Evolutionary conservation across 2,888 invertebrate species (phyloP), one percentile per base, ranked within the genome.

Genomic region (Leptodirus hochenwartii): DNA sequence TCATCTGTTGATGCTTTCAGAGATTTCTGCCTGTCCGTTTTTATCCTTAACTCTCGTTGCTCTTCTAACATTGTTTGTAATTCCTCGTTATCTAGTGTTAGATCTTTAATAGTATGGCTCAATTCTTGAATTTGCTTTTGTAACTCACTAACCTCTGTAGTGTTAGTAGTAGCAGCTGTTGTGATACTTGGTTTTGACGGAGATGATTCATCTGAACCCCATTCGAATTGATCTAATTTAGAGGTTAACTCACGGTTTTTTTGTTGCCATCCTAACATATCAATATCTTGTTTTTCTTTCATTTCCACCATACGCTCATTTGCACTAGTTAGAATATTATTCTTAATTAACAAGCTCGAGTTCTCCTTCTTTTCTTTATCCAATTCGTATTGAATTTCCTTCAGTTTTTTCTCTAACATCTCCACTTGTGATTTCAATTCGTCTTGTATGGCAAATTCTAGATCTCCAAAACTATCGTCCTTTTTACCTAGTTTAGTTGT

Each of bases 231-330:
- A 29, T 62, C 63, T 5, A 82, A 46, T 52, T 78, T 75, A 30
- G 70, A 62, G 40, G 63, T 66, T 2, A 78, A 56, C 44, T 80
- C 75, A 40, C 72, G 66, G 41, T 73, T 74, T 46, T 76, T 68
- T 33, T 67, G 66, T 46, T 77, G 72, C 60, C 73, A 74, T 44
- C 73, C 60, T 37, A 76, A 66, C 12, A 82, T 58, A 47, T 81
- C 79, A 46, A 66, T 66, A 41, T 82, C 82, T 50, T 81, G 70
- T 37, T 74, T 71, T 47, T 84, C 81, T 53, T 84, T 85, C 54
- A 77, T 68, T 46, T 85, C 82, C 2, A 70, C 57, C 47, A 84
- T 64, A 35, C 73, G 64, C 28, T 84, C 82, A 47, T 81, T 81
- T 2, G 79, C 76, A 16, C 69, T 62, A 11, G 69, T 69, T 27